phyloP scores from a whole-genome alignment of 2,113 vertebrate genomes.

The Polyodon spathula region DNA sequence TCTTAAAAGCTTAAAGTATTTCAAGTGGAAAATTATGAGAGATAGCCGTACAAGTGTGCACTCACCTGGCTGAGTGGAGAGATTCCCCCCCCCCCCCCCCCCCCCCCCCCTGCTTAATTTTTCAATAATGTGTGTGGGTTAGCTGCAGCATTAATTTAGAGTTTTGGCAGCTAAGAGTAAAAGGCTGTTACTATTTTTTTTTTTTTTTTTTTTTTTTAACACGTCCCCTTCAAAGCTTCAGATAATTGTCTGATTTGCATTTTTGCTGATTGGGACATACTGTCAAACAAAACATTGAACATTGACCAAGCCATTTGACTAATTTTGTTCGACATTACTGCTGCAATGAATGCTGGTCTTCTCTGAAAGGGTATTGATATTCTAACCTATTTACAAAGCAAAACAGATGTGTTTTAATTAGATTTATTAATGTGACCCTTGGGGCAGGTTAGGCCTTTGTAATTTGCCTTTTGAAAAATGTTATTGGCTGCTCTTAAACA shows the following conservation, averaged over 20 bases:
- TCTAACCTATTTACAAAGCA: background rate
- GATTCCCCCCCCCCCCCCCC: too few relatives aligned
- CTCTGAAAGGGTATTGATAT: background rate
- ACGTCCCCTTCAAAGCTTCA: background rate
- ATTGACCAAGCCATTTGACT: background rate
- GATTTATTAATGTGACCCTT: background rate
- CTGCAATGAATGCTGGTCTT: background rate
- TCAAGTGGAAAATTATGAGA: too few relatives aligned
- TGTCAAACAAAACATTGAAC: background rate
- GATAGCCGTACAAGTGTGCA: too few relatives aligned
- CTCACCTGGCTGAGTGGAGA: too few relatives aligned
- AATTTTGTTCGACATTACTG: background rate
- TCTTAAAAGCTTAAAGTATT: too few relatives aligned
- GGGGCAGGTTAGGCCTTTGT: background rate
- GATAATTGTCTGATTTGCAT: background rate
- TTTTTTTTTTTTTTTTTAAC: background rate
- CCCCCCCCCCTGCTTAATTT: too few relatives aligned
- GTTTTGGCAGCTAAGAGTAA: background rate
- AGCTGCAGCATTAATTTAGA: background rate
- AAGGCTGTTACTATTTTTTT: background rate
- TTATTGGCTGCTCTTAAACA: background rate
- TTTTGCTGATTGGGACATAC: background rate
- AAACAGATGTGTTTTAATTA: background rate
- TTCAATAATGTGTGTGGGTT: background rate
- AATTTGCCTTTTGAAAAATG: background rate